These are phyloP conservation scores for Batillaria attramentaria DNA, from an alignment of 1,140 invertebrate species.

Conservation along the genomic window DNA sequence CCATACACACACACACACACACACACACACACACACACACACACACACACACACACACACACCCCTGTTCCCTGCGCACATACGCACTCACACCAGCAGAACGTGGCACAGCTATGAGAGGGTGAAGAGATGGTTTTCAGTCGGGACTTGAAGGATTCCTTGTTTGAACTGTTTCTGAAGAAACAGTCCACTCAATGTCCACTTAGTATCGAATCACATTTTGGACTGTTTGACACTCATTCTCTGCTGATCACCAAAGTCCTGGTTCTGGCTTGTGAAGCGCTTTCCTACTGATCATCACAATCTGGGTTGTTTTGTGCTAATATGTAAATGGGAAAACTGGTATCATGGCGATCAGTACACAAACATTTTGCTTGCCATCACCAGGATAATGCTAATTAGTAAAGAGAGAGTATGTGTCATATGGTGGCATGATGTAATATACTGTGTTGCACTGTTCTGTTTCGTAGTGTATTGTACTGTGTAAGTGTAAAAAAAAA, in stretches of 20 bases:
- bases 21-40: conserved; percentile 9
- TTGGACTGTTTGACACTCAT: too few species aligned
- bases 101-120: background rate
- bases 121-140: background rate
- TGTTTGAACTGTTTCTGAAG: background rate
- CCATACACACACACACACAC: background rate
- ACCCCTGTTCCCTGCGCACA: background rate
- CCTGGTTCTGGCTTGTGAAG: too few species aligned
- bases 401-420: background rate
- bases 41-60: background rate
- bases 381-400: background rate
- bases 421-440: too few species aligned
- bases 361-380: background rate
- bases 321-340: too few species aligned
- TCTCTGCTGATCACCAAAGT: too few species aligned
- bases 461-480: too few species aligned
- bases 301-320: too few species aligned
- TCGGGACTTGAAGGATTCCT: background rate
- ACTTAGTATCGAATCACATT: conserved; percentile 57
- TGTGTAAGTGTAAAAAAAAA: background rate
- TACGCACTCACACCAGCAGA: background rate
- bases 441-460: too few species aligned
- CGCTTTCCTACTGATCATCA: background rate
- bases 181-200: background rate
- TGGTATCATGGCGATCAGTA: too few species aligned